A percentile compares a stretch with the other conserved stretches of the same genome.
These are phyloP conservation scores for Tetrao urogallus DNA, from an alignment of 2,113 vertebrate genomes.

Conservation along the genomic window DNA sequence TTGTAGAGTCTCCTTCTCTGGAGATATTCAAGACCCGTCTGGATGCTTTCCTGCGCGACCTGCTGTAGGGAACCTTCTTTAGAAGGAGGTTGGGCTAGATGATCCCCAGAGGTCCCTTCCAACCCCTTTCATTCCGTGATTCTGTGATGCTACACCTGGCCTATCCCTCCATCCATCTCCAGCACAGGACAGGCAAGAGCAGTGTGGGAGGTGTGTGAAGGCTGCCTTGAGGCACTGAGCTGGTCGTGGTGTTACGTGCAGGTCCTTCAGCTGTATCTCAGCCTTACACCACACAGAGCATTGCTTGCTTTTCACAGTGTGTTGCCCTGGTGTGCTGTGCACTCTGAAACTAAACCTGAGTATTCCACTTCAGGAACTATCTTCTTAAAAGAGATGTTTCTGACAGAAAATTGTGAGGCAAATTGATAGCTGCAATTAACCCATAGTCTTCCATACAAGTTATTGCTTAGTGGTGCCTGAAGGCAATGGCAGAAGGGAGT, in stretches of 20 bases:
- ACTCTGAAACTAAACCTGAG: neutral
- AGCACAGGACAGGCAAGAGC: neutral
- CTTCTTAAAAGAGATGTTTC: neutral
- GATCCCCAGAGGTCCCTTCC: neutral
- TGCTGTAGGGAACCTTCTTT: neutral
- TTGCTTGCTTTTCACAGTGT: rapidly evolving
- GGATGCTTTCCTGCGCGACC: neutral
- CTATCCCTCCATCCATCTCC: neutral
- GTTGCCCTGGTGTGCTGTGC: neutral
- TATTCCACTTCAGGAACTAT: neutral
- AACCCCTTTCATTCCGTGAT: neutral
- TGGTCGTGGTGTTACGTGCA: rapidly evolving
- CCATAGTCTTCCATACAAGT: neutral
- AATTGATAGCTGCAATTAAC: neutral
- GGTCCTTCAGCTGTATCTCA: neutral
- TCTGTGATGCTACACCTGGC: neutral
- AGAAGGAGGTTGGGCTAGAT: neutral
- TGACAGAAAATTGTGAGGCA: neutral
- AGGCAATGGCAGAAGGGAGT: neutral
- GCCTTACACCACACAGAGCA: rapidly evolving
- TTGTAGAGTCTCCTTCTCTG: too few relatives aligned
- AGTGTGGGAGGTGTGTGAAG: neutral
- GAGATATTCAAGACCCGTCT: too few relatives aligned
- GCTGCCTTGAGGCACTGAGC: neutral
- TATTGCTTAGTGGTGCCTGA: neutral